Evolutionary conservation across 2,797 vertebrate genomes (phyloP).

Genomic region (Craterocephalus amniculus): DNA sequence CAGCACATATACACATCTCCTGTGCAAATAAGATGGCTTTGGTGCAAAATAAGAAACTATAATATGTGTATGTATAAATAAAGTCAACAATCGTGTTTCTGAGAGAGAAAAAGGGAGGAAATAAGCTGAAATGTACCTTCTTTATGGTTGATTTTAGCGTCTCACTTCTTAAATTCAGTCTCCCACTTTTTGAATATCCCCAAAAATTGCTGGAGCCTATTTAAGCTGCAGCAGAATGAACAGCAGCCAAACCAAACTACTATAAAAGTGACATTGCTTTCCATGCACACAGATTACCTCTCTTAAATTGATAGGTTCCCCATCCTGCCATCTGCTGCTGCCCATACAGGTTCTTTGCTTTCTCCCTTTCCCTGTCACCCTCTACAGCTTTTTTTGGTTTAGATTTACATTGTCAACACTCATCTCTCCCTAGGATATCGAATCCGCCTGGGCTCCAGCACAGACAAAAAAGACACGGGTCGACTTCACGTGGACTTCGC

Average conservation of each 20-base stretch:
- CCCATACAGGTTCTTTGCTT: neutral
- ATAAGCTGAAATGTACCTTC: neutral
- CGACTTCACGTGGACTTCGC: conserved; percentile 96
- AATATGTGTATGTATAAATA: neutral
- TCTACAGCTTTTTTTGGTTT: neutral
- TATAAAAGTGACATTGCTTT: conserved; percentile 18
- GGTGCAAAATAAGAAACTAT: neutral
- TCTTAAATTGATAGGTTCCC: conserved; percentile 4
- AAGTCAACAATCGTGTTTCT: neutral
- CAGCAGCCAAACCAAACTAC: neutral
- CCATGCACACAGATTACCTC: conserved; percentile 10
- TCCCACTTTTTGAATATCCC: neutral
- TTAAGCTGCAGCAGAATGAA: conserved; percentile 3
- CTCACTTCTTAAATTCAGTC: neutral
- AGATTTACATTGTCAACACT: neutral
- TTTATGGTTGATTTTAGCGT: neutral
- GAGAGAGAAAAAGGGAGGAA: neutral
- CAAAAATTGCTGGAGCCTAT: neutral
- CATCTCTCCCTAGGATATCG: conserved; percentile 86
- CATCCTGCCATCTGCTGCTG: neutral
- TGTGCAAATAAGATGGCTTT: neutral
- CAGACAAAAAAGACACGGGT: conserved; percentile 95
- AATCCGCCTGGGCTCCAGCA: conserved; percentile 94
- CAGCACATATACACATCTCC: neutral
- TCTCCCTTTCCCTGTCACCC: neutral